Base-by-base conservation (phyloP, 1,140 invertebrate species). In the Mamestra configurata region DNA sequence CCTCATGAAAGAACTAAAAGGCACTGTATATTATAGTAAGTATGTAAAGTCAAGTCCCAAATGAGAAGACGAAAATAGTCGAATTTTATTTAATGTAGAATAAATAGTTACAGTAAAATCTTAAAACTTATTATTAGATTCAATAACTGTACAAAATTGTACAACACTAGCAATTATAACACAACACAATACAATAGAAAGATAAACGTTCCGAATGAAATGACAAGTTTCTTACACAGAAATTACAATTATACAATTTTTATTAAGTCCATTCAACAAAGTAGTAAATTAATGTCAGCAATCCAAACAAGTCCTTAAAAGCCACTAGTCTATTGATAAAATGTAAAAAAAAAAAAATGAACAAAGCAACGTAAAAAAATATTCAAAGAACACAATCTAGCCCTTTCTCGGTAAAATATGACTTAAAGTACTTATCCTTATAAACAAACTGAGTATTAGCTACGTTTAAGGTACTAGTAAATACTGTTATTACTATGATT, bases 111-210 rank as follows among this genome's bases (percentile, higher is more conserved):
- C 73, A 85, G 75, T 79, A 83, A 79, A 79, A 77, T 75, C 86
- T 86, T 89, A 87, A 59, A 79, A 79, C 31, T 79, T 84, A 79
- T 55, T 81, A 77, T 88, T 84, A 93, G 92, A 93, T 93, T 89
- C 92, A 92, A 82, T 82, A 83, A 83, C 89, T 92, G 90, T 92
- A 93, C 92, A 92, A 79, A 89, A 82, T 81, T 85, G 83, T 85
- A 85, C 83, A 85, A 61, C 18, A 76, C 24, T 70, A 70, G 35
- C 53, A 20, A 81, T 15, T 79, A 55, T 70, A 46, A 46, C 15
- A 15, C 13, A 15, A 46, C 15, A 46, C 11, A 53, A 70, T 68
- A 75, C 72, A 40, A 43, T 55, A 73, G 35, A 76, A 55, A 64
- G 27, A 55, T 59, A 61, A 66, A 53, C 18, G 18, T 20, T 18